A percentile compares a stretch with the other conserved stretches of the same genome.
phyloP scores from a whole-genome alignment of 30 jellyfish, hydroid and myxozoan genomes.

The Catostylus mosaicus region DNA sequence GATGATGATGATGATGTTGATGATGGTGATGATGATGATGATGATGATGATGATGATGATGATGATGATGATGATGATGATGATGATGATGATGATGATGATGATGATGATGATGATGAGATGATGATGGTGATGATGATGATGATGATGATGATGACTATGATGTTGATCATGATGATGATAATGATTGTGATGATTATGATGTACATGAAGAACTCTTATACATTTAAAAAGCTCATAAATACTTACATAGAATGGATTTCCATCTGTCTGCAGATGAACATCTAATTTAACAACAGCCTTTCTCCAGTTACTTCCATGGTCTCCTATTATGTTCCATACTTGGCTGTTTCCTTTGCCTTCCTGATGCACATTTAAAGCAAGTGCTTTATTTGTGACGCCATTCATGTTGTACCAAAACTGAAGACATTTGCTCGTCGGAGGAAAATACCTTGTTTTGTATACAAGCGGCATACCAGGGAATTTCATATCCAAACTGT shows the following conservation, averaged over 20 bases:
- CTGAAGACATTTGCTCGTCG: conserved; percentile 51
- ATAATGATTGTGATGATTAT: too few relatives aligned
- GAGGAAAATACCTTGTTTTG: conserved; percentile 52
- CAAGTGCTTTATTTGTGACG: conserved; percentile 12
- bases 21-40: too few relatives aligned
- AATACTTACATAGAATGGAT: conserved; percentile 43
- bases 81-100: too few relatives aligned
- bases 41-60: too few relatives aligned
- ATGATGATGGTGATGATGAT: too few relatives aligned
- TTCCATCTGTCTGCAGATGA: neutral
- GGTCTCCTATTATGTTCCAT: conserved; percentile 32
- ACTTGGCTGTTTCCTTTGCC: neutral
- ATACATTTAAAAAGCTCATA: too few relatives aligned
- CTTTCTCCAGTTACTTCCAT: conserved; percentile 53
- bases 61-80: too few relatives aligned
- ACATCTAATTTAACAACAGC: conserved; percentile 25
- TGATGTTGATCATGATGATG: too few relatives aligned
- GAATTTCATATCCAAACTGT: conserved; percentile 23
- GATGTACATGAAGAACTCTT: too few relatives aligned
- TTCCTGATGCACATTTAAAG: conserved; percentile 30
- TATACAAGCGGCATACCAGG: conserved; percentile 68
- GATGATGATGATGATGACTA: too few relatives aligned
- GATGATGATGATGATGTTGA: too few relatives aligned
- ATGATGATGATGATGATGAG: too few relatives aligned
- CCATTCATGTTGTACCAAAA: conserved; percentile 65